Evolutionary conservation across 2,113 vertebrate species (phyloP).

Genomic region (Brachypteracias leptosomus): DNA sequence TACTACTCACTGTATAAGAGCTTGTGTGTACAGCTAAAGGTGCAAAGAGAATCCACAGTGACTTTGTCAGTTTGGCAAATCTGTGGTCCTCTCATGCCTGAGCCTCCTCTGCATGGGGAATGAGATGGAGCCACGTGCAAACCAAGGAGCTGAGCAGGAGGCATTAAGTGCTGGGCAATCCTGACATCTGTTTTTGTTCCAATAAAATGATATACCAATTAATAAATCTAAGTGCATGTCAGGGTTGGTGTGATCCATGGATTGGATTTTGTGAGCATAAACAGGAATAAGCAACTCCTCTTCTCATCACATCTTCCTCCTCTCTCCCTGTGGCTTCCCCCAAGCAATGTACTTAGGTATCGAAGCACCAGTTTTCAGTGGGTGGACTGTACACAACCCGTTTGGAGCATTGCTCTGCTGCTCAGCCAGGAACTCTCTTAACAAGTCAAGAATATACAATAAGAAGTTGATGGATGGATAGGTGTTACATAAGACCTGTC

Average conservation of each 20-base stretch:
- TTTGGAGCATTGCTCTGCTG: background rate
- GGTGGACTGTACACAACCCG: background rate
- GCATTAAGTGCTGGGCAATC: background rate
- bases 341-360: accelerated
- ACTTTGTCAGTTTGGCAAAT: background rate
- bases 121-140: background rate
- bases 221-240: background rate
- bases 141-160: background rate
- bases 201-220: background rate
- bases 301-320: background rate
- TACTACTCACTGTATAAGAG: background rate
- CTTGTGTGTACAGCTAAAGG: background rate
- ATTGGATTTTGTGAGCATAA: background rate
- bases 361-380: background rate
- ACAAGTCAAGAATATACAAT: background rate
- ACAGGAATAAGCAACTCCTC: background rate
- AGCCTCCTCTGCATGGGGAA: background rate
- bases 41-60: accelerated
- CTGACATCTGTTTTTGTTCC: background rate
- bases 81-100: background rate
- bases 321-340: background rate
- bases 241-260: background rate
- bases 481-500: background rate
- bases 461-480: accelerated
- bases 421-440: background rate